phyloP scores from a whole-genome alignment of 2,113 vertebrate genomes.

The Isurus oxyrinchus region DNA sequence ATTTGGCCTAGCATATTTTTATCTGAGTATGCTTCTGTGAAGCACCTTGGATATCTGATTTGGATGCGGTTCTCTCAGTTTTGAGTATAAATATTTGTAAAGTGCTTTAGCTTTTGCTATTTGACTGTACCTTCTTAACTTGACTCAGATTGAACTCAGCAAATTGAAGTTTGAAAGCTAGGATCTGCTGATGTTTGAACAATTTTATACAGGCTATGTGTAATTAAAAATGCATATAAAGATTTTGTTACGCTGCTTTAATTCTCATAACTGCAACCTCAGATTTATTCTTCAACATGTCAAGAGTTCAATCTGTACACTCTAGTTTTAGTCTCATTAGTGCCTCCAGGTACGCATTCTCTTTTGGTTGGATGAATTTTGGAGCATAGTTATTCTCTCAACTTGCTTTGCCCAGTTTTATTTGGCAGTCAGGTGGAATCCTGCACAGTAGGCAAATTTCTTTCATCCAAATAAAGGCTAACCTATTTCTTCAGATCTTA shows the following conservation, averaged over 20 bases:
- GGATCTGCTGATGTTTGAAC: background rate
- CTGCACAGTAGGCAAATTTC: background rate
- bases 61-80: background rate
- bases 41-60: background rate
- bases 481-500: background rate
- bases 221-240: background rate
- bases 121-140: background rate
- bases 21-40: background rate
- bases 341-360: background rate
- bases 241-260: background rate
- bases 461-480: background rate
- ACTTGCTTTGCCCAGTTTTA: background rate
- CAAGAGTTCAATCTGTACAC: background rate
- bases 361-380: background rate
- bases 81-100: background rate
- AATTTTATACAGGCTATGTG: background rate
- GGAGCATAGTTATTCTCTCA: background rate
- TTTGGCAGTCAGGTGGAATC: background rate
- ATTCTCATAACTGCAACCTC: background rate
- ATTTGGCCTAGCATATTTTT: background rate
- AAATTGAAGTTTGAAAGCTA: background rate
- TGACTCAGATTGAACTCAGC: background rate
- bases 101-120: background rate
- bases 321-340: background rate
- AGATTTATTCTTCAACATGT: background rate